Evolutionary conservation across 2,888 invertebrate species (phyloP), one percentile per base, ranked within the genome.

Genomic region (Drosophila incognita): DNA sequence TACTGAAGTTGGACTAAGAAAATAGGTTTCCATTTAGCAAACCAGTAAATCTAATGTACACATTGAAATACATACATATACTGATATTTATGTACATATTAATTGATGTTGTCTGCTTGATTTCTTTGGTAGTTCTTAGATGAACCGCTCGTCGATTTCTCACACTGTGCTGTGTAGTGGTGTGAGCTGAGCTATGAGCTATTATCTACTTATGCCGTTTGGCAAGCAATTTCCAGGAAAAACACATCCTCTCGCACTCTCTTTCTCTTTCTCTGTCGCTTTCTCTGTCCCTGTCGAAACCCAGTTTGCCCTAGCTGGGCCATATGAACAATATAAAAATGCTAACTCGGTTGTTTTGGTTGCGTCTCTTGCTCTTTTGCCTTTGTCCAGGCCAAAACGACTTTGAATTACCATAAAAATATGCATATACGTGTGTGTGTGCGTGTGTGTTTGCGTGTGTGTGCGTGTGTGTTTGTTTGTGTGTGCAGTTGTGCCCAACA

Each of bases 351-450:
- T 78, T 66, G 61, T 51, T 63, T 67, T 74, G 54, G 60, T 31
- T 64, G 48, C 48, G 33, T 24, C 38, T n/a, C 42, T 51, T 57
- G 36, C n/a, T 31, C 46, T 51, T 49, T 31, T 46, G 57, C 56
- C 35, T 68, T 72, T 72, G 64, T 76, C 51, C 64, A 60, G 18
- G 69, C 54, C 65, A 73, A 73, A 74, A 67, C 76, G 77, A 61
- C 76, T 77, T 76, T 69, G 77, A 77, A 77, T 77, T 77, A 77
- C 69, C 77, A 77, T 77, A 77, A 77, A 77, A 77, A 73, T 74
- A 77, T 74, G 63, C 52, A 31, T 27, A 27, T 27, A 27, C 24
- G 57, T 48, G 38, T 42, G 21, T 24, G 35, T 49, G 49, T 42
- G 35, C n/a, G 46, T 57, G 8, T 29, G 31, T 60, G 38, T 54